Base-by-base conservation (phyloP, 2,888 invertebrate species). In the Thymelicus acteon region DNA sequence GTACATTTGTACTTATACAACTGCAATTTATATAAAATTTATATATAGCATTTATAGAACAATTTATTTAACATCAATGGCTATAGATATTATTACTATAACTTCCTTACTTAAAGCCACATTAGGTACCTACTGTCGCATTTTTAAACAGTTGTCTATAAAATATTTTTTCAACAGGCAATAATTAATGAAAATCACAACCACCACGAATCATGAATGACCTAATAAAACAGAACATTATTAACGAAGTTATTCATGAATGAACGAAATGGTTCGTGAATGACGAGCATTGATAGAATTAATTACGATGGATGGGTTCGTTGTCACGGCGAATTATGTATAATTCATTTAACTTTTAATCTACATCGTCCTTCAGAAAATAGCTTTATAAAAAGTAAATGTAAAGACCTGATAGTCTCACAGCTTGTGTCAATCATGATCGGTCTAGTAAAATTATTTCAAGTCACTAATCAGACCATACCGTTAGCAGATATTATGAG, bases 341-440 rank as follows among this genome's bases (percentile, higher is more conserved):
- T 31, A 67, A 40, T 52, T 61, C 67, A 61, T 44, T 67, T 44
- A 61, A 61, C 40, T 44, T 67, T 67, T 52, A 54, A 39, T 52
- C 65, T 57, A 57, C 24, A 13, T 57, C 57, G 31, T 24, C 57
- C 57, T 52, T 52, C 57, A 31, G 57, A 57, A 31, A 57, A 57
- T 57, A 57, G 13, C 31, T 57, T 57, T 1, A 52, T 7, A 52
- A 52, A 52, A 52, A 52, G 19, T 7, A 49, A 6, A 15, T 19
- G 15, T 12, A 19, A 49, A 44, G 8, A 44, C 8, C 8, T 12
- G 3, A 44, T 44, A 10, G 44, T 2, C 15, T 52, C 6, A 19
- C 3, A 52, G 19, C 19, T 52, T 8, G 49, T 52, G 19, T 52
- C 49, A 52, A 52, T 52, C 15, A 15, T 52, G 15, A 19, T 52